Conservation (phyloP, 2,888 invertebrate species). For the Drosophila nr. perissopoda region DNA sequence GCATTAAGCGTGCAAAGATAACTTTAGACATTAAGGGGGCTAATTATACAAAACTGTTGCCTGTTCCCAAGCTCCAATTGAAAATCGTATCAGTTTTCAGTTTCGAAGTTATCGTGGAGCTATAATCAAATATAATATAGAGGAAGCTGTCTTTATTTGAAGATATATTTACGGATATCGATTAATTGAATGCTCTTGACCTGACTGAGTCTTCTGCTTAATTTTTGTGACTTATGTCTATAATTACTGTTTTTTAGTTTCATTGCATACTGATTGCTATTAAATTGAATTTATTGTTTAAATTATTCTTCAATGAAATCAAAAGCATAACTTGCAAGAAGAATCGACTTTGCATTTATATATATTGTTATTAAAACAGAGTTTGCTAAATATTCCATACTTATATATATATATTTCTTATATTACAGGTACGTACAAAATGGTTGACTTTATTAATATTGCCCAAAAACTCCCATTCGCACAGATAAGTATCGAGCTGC, state of each 20-base stretch:
- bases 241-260: neutral
- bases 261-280: neutral
- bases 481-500: conserved; percentile 63
- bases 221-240: neutral
- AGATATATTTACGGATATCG: too few relatives aligned
- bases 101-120: neutral
- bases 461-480: conserved; percentile 17
- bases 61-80: neutral
- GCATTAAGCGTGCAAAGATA: neutral
- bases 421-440: conserved; percentile 61
- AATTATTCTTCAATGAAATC: neutral
- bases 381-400: conserved; percentile 5
- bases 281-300: neutral
- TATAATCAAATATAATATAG: neutral
- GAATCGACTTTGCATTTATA: neutral
- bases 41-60: neutral
- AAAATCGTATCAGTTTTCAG: neutral
- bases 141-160: neutral
- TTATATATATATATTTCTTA: conserved; percentile 15
- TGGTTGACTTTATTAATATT: conserved; percentile 16
- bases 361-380: neutral
- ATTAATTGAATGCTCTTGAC: neutral
- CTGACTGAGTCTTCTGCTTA: neutral
- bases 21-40: neutral
- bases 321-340: neutral